Conservation (phyloP, 1,140 invertebrate genomes). For the Cotesia typhae region DNA sequence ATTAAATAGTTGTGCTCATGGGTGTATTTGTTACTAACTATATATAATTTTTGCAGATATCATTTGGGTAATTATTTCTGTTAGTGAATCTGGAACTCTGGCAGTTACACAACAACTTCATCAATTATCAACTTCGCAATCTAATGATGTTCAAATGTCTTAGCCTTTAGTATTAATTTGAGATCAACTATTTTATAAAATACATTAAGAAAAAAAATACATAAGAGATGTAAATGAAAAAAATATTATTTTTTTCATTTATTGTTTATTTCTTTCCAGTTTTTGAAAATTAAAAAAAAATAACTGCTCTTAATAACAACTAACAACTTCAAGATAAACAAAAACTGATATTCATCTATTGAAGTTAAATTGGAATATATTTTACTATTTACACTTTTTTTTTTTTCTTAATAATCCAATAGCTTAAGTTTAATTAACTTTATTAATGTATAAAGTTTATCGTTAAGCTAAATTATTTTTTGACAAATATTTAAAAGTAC, state of each 20-base stretch:
- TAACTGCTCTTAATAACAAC: neutral
- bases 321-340: no score
- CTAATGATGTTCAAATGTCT: constrained; percentile 61
- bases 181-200: constrained; percentile 8
- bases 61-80: constrained; percentile 76
- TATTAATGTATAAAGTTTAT: no score
- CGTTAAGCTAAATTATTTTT: no score
- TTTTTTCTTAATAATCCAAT: no score
- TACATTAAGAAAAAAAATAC: neutral
- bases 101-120: constrained; percentile 77
- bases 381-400: no score
- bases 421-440: no score
- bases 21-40: constrained; percentile 5
- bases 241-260: neutral
- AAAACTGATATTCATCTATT: no score
- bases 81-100: constrained; percentile 74
- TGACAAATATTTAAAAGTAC: no score
- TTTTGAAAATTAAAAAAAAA: no score
- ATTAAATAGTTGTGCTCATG: neutral
- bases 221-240: neutral
- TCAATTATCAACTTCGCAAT: constrained; percentile 65
- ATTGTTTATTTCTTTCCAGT: neutral
- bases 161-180: constrained; percentile 48
- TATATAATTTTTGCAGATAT: constrained; percentile 66
- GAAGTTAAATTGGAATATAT: no score